These are phyloP conservation scores for Diplolepis rosae DNA, from an alignment of 2,888 invertebrate species.

Conservation along the genomic window DNA sequence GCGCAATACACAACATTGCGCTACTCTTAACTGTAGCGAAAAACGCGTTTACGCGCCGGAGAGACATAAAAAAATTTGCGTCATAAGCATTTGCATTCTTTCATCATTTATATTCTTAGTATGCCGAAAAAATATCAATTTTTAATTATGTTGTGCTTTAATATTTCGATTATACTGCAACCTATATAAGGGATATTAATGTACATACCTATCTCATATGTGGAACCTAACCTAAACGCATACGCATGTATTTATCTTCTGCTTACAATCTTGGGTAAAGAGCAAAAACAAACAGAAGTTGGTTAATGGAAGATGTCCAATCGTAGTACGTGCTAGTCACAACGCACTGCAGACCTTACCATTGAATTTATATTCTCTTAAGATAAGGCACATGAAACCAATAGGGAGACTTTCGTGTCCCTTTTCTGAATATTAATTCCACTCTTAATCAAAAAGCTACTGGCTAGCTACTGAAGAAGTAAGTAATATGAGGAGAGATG, in stretches of 20 bases:
- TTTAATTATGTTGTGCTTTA: too few species aligned
- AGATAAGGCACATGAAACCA: slow-evolving; percentile 61
- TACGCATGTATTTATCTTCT: slow-evolving; percentile 17
- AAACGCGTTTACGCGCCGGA: too few species aligned
- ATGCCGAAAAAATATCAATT: too few species aligned
- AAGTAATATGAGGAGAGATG: background rate
- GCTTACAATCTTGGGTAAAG: slow-evolving; percentile 55
- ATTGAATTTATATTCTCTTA: slow-evolving; percentile 59
- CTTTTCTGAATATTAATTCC: slow-evolving; percentile 31
- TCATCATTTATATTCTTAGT: too few species aligned
- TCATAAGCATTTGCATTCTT: too few species aligned
- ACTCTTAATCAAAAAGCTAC: slow-evolving; percentile 12
- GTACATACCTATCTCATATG: background rate
- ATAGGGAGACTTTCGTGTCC: background rate
- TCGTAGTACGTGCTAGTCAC: slow-evolving; percentile 50
- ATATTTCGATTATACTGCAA: too few species aligned
- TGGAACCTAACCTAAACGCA: background rate
- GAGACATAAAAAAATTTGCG: too few species aligned
- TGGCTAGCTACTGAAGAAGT: background rate
- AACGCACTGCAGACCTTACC: slow-evolving; percentile 55
- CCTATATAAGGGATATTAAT: background rate
- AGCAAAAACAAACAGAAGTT: slow-evolving; percentile 54
- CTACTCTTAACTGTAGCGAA: too few species aligned
- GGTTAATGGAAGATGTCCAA: slow-evolving; percentile 58
- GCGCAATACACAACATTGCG: too few species aligned